Evolutionary conservation across 2,888 invertebrate species (phyloP).

Genomic region (Hyles lineata): DNA sequence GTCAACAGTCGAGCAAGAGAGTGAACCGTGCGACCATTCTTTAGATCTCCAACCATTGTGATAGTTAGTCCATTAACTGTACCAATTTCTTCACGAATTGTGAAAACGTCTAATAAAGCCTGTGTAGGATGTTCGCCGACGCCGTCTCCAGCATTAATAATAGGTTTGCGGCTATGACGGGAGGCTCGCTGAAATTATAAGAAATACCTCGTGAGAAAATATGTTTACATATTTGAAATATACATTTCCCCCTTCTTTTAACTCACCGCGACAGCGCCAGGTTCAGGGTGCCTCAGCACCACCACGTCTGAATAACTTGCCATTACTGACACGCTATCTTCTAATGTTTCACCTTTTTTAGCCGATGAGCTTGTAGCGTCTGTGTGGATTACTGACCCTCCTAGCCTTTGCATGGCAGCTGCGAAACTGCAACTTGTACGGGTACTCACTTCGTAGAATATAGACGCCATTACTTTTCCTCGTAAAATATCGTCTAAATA

Average conservation of each 20-base stretch:
- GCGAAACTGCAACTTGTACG: conserved; percentile 98
- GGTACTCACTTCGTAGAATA: conserved; percentile 99
- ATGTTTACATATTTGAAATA: neutral
- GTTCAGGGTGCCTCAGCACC: conserved; percentile 96
- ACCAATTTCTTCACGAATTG: conserved; percentile 99
- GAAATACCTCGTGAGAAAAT: neutral
- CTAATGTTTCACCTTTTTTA: conserved; percentile 98
- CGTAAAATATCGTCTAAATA: conserved; percentile 93
- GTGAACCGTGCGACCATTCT: conserved; percentile 99
- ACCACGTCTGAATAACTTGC: conserved; percentile 97
- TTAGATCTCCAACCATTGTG: conserved; percentile 99
- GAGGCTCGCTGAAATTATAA: conserved; percentile 88
- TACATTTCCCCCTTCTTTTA: neutral
- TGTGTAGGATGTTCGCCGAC: conserved; percentile 99
- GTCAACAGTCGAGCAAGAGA: conserved; percentile 97
- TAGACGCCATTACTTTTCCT: conserved; percentile 97
- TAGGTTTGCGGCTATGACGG: conserved; percentile 92
- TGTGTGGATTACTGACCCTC: conserved; percentile 96
- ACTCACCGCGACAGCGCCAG: conserved; percentile 94
- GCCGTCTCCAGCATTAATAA: conserved; percentile 99
- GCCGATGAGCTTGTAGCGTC: conserved; percentile 96
- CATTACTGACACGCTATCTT: conserved; percentile 94
- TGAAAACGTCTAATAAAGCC: conserved; percentile 98
- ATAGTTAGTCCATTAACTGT: conserved; percentile 99
- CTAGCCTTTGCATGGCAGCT: conserved; percentile 98